Conservation (phyloP, 2,113 vertebrate genomes). For the Dinomys branickii region DNA sequence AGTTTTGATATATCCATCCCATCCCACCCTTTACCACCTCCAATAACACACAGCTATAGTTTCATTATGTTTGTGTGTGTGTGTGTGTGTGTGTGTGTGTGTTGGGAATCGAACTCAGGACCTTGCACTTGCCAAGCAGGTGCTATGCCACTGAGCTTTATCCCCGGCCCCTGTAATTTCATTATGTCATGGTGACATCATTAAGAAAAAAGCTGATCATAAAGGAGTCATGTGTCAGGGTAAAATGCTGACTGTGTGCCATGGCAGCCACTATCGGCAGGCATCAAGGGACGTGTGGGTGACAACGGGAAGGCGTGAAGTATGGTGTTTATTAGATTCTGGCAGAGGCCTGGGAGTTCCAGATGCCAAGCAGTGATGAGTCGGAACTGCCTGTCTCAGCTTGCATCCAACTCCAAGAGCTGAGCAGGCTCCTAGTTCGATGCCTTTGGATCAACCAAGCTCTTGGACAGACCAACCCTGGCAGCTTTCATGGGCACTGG, state of each 20-base stretch:
- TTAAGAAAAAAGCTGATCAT: conserved; percentile 56
- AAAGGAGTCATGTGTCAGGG: conserved; percentile 26
- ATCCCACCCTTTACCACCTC: not conserved
- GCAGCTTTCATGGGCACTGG: not conserved
- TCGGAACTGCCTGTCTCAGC: conserved; percentile 68
- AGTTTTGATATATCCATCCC: not conserved
- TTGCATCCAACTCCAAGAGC: not conserved
- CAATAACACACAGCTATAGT: not conserved
- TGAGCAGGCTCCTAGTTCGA: not conserved
- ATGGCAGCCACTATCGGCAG: not conserved
- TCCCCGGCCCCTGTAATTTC: not conserved
- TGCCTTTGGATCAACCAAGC: not conserved
- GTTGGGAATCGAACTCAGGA: no score
- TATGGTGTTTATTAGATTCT: conserved; percentile 75
- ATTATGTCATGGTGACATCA: conserved; percentile 29
- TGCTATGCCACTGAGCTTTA: no score
- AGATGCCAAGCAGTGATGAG: conserved; percentile 67
- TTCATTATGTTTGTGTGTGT: not conserved
- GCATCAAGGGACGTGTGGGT: conserved; percentile 50
- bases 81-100: no score
- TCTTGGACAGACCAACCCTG: not conserved
- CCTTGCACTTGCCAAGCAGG: no score
- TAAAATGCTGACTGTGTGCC: conserved; percentile 65
- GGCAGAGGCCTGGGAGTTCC: conserved; percentile 53
- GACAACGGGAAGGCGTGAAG: conserved; percentile 65